Evolutionary conservation across 1,140 invertebrate species (phyloP), one percentile per base, ranked within the genome.

Genomic region (Pissodes strobi): DNA sequence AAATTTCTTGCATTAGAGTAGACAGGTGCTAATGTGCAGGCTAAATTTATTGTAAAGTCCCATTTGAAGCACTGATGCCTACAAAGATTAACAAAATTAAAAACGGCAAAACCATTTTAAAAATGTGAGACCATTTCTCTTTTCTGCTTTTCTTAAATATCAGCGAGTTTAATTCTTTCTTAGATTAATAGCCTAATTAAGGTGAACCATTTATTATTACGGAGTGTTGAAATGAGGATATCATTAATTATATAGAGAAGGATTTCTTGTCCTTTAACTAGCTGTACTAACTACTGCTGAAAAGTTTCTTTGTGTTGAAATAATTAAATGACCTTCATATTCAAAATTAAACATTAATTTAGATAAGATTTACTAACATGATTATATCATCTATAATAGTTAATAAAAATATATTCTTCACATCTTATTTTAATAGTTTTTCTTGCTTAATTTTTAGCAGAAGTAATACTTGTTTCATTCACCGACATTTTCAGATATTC

Each of bases 141-240:
- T 55, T 38, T 39, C n/a, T 19, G 15, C 30, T 38, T 38, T 52
- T 43, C 38, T 53, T 39, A 52, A 62, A 52, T 62, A 52, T 52
- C 38, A 52, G 49, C 46, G 51, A 23, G 46, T 53, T 62, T 41
- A 52, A 49, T 62, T 41, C 46, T 41, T 41, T 49, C 30, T 52
- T 43, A 51, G 46, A 51, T 61, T 51, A 34, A 61, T 49, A 39
- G 59, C 41, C 46, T 41, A 53, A 62, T 62, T 53, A 62, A 62
- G 59, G 59, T 43, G 46, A 19, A 53, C 49, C 59, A 62, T 62
- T 62, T 52, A 45, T 62, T 62, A 62, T 53, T 62, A 37, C 17
- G 37, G 19, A 55, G 48, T 62, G 46, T 52, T 52, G 46, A 52
- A 62, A 62, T 46, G 37, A n/a, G 30, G 37, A 55, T 55, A 55